These are phyloP conservation scores for Clistopyga incitator DNA, from an alignment of 2,888 invertebrate genomes.

Conservation along the genomic window DNA sequence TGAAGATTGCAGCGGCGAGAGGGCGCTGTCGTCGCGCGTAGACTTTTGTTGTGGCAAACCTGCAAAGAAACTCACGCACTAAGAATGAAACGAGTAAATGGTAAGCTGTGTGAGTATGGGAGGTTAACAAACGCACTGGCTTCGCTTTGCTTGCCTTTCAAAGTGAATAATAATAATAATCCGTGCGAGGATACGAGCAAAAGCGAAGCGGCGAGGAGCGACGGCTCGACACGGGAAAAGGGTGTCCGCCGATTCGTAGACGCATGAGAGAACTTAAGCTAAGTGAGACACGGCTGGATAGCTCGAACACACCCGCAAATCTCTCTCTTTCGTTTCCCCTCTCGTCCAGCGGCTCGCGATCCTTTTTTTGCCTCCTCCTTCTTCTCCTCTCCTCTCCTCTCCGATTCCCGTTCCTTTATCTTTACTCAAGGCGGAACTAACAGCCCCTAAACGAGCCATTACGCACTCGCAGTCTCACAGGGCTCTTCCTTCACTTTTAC, in stretches of 20 bases:
- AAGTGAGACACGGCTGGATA: slow-evolving; percentile 66
- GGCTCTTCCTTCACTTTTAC: slow-evolving; percentile 27
- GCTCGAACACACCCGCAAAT: slow-evolving; percentile 48
- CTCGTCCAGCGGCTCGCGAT: slow-evolving; percentile 40
- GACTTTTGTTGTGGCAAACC: neutral
- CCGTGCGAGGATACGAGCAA: slow-evolving; percentile 53
- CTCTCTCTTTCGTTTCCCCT: slow-evolving; percentile 29
- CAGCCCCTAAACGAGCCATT: slow-evolving; percentile 76
- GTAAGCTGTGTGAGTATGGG: neutral
- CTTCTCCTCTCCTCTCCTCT: slow-evolving; percentile 17
- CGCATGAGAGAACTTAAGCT: slow-evolving; percentile 67
- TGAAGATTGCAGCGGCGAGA: slow-evolving; percentile 34
- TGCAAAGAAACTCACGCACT: slow-evolving; percentile 16
- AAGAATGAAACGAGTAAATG: neutral
- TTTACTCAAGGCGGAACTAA: slow-evolving; percentile 72
- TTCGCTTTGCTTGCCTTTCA: slow-evolving; percentile 66
- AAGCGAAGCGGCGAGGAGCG: slow-evolving; percentile 49
- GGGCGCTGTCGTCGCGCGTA: slow-evolving; percentile 6
- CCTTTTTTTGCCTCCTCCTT: slow-evolving; percentile 35
- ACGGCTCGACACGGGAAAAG: slow-evolving; percentile 46
- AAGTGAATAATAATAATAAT: slow-evolving; percentile 72
- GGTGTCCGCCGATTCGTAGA: slow-evolving; percentile 60
- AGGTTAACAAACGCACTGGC: neutral
- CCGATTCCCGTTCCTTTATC: slow-evolving; percentile 60
- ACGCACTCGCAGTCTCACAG: slow-evolving; percentile 44